Base-by-base conservation (phyloP, 1,140 invertebrate genomes). In the Tenebrio molitor region DNA sequence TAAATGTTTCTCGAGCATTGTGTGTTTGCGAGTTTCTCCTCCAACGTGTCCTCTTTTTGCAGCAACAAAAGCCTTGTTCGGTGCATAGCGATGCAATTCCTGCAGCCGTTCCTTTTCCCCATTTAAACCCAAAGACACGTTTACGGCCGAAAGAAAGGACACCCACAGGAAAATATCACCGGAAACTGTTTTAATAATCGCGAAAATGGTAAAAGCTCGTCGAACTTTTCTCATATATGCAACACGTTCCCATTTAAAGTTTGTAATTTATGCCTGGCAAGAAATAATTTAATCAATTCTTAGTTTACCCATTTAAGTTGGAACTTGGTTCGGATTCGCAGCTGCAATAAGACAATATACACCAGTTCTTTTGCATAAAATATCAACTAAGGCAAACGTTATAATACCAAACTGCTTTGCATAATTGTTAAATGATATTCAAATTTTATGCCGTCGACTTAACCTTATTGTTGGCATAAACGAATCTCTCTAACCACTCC, bases 361-460 rank as follows among this genome's bases (percentile, higher is more conserved):
- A 46, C 42, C 2, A 41, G n/a, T 46, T 46, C 42, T 46, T 46
- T 46, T 44, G 42, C 42, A 44, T 39, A 39, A 39, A 39, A 39
- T 39, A 39, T 39, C 36, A 39, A 39, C 36, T 0, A 39, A 39
- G 17, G 42, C 42, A 19, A 46, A 46, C 14, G 3, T 41, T 46
- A 46, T 17, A 46, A 17, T 17, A 19, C 42, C 42, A 10, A 2
- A 15, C 14, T 19, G 4, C 4, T 46, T 46, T 46, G 15, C 42
- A 46, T 46, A 46, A 46, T 46, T 46, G 42, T 46, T 46, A 46
- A 46, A 46, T 46, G 42, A 46, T 17, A 46, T 46, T 46, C 42
- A 46, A 46, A 46, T 46, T 41, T 46, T 46, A 46, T 46, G 42
- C 42, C 10, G 42, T 10, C 12, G 15, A 16, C 42, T 46, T 46